Percentiles rank a stretch among this genome's conserved stretches.
Conservation (phyloP, 2,888 invertebrate species). For the Orthosia gracilis region DNA sequence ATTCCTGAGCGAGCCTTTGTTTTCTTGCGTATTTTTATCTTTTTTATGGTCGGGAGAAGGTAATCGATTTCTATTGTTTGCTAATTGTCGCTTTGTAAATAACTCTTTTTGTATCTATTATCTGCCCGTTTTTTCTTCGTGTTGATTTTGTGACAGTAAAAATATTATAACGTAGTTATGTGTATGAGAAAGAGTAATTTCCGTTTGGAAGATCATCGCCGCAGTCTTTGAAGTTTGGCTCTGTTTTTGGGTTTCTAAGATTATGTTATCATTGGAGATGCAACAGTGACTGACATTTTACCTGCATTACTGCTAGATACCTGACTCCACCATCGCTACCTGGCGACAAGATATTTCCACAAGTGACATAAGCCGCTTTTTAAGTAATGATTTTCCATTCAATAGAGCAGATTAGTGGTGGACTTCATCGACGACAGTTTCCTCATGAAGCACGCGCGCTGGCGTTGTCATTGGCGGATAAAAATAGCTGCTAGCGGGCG, state of each 20-base stretch:
- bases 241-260: background rate
- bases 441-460: slow-evolving; percentile 32
- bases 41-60: slow-evolving; percentile 52
- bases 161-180: background rate
- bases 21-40: slow-evolving; percentile 56
- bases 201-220: slow-evolving; percentile 3
- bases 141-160: slow-evolving; percentile 28
- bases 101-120: slow-evolving; percentile 32
- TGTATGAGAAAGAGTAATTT: slow-evolving; percentile 1
- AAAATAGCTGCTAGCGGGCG: slow-evolving; percentile 64
- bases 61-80: slow-evolving; percentile 63
- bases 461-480: slow-evolving; percentile 70
- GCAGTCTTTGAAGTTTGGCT: slow-evolving; percentile 4
- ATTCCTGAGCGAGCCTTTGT: slow-evolving; percentile 61
- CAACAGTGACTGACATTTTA: background rate
- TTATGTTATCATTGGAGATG: background rate
- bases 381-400: slow-evolving; percentile 13
- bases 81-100: slow-evolving; percentile 55
- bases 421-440: slow-evolving; percentile 36
- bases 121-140: slow-evolving; percentile 18
- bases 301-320: background rate
- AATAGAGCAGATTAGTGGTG: slow-evolving; percentile 14
- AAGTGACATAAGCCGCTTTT: background rate
- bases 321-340: too few relatives aligned
- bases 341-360: background rate